Evolutionary conservation across 2,113 vertebrate species (phyloP), one percentile per base, ranked within the genome.

Genomic region (Chamaea fasciata): DNA sequence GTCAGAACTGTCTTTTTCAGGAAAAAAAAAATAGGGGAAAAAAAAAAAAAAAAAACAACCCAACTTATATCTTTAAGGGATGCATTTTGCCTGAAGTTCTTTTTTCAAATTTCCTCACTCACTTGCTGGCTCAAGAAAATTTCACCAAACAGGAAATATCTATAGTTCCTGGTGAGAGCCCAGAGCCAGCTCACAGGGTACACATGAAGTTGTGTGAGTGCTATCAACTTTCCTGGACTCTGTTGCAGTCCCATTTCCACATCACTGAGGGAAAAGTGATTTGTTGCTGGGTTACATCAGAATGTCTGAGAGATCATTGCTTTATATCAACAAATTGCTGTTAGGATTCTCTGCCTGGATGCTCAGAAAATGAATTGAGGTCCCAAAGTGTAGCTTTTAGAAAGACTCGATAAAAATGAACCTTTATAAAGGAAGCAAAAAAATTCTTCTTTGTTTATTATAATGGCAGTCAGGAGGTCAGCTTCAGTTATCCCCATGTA

Each of bases 401-500:
- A 71, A 90, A 74, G n/a, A 1, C 10, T 63, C 0, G 0, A 9
- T 33, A 22, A 85, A 91, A 90, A 65, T 17, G 15, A 28, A 53
- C 13, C 2, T 75, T 77, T 74, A 41, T 46, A 76, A 90, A 80
- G 47, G n/a, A 59, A 59, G 39, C 12, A 53, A 94, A 30, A 87
- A 82, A 52, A 59, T 37, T 69, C 2, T 89, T 75, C 53, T 84
- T 83, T 63, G 27, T 62, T 59, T 71, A 19, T 65, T 41, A 50
- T 69, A 75, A 83, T 26, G 79, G 27, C 70, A 92, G 68, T 68
- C 70, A 90, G 77, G 62, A 87, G 83, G 94, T 92, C 90, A 93
- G 81, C 53, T 39, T 83, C 74, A 42, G 83, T 79, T 97, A 92
- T 96, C 96, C 95, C 91, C 76, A 78, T 4, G 6, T 92, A 96